phyloP scores from a whole-genome alignment of 1,140 invertebrate species.

The Yoshiicerus persimilis region DNA sequence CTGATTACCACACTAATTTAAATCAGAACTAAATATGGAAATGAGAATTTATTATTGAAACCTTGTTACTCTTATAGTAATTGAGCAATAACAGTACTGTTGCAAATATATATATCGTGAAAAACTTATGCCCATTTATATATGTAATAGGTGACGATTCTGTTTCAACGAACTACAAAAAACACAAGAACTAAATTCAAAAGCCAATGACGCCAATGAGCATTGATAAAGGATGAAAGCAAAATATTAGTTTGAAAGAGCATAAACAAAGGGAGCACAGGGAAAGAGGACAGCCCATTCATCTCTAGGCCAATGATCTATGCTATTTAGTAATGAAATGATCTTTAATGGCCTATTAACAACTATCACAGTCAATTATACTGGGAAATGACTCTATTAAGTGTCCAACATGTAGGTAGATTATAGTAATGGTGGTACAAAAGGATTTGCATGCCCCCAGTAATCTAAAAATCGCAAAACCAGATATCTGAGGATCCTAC shows the following conservation, averaged over 20 bases:
- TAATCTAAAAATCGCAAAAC: not conserved
- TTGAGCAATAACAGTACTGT: too few species aligned
- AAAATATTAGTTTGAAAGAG: not conserved
- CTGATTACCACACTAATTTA: too few species aligned
- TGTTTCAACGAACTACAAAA: too few species aligned
- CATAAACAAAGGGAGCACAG: not conserved
- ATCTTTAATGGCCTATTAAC: constrained; percentile 24
- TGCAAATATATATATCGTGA: too few species aligned
- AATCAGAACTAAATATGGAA: too few species aligned
- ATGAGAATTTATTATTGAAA: too few species aligned
- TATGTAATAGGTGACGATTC: too few species aligned
- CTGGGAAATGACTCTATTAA: not conserved
- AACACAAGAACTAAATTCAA: too few species aligned
- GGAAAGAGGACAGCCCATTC: not conserved
- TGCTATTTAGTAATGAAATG: not conserved
- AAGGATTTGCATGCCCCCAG: not conserved
- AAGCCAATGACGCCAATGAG: not conserved
- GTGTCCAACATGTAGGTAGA: not conserved
- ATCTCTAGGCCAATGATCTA: not conserved
- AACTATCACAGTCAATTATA: constrained; percentile 19
- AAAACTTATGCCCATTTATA: too few species aligned
- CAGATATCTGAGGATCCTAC: not conserved
- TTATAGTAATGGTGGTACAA: not conserved
- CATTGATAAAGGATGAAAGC: not conserved
- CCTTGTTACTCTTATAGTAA: too few species aligned